Base-by-base conservation (phyloP, 1,140 invertebrate species). In the Acromyrmex echinatior region DNA sequence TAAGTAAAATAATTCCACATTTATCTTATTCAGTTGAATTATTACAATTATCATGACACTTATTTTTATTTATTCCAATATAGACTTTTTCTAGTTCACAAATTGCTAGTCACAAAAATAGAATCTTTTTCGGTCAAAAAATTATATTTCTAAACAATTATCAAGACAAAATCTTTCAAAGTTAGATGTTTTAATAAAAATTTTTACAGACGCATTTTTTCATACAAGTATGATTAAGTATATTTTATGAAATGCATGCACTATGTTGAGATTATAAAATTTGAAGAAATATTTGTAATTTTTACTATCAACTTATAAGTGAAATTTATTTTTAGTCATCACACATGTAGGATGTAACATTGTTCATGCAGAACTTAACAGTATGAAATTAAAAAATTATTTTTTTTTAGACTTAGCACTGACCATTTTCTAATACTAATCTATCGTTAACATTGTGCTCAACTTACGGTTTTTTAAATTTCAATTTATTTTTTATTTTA, bases 181-280 rank as follows among this genome's bases (percentile, higher is more conserved):
- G 12, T 82, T 89, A 45, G 18, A 77, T 56, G 21, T n/a, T 81
- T 45, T 70, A 81, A 82, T 77, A 74, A 89, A 89, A 90, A 35
- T 58, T 77, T 70, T 70, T 71, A 45, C n/a, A 78, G 77, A 21
- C 28, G 0, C n/a, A 78, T 71, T 45, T n/a, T 86, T n/a, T 51
- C 53, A 66, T 86, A 73, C 21, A 68, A 80, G 28, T 89, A 76
- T 82, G 62, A 88, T 74, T 87, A 71, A 70, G 82, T 85, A 74
- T 74, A 85, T 58, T 51, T 87, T 21, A 86, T 86, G 73, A 89
- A 89, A 82, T 86, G 12, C 25, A 89, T 73, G 28, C 21, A 45
- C 12, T 63, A 45, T 70, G 51, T 7, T 63, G 6, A 51, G 12
- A 63, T 86, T 77, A 81, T 21, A 60, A 76, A 58, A 77, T 60